Percentiles rank a stretch among this genome's conserved stretches.
phyloP scores from a whole-genome alignment of 2,113 vertebrate genomes.

The Patagioenas fasciata region DNA sequence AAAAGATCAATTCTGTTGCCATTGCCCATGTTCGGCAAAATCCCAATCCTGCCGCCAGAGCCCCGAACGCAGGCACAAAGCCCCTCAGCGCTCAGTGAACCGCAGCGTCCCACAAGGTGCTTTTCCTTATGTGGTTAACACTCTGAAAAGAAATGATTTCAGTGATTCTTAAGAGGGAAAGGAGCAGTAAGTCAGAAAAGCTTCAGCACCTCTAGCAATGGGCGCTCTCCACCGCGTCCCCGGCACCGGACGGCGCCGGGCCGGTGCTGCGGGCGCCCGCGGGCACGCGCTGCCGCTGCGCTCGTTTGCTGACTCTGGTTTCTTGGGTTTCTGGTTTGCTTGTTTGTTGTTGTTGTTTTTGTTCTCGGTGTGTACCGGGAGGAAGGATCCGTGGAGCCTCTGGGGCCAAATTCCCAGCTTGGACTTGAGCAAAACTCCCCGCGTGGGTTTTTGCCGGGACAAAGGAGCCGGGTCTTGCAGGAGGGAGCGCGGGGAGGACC shows the following conservation, averaged over 20 bases:
- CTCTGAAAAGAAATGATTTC: too few relatives aligned
- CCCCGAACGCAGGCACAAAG: rapidly evolving
- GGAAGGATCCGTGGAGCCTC: background rate
- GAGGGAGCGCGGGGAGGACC: background rate
- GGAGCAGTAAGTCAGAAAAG: background rate
- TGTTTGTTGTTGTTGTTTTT: background rate
- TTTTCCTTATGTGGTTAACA: background rate
- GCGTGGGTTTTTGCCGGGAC: background rate
- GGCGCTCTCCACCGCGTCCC: background rate
- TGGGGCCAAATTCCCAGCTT: background rate
- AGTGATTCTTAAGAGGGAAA: background rate
- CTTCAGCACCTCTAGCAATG: background rate
- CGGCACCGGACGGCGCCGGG: background rate
- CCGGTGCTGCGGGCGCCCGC: rapidly evolving
- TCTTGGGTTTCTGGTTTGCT: background rate
- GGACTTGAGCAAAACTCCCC: background rate
- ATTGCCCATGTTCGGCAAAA: background rate
- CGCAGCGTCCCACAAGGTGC: background rate
- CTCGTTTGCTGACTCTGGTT: background rate
- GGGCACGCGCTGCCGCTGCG: background rate
- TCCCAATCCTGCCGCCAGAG: background rate
- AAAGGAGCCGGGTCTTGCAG: background rate
- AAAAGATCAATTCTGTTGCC: background rate
- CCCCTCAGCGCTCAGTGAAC: background rate
- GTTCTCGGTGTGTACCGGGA: background rate